phyloP scores from a whole-genome alignment of 1,140 invertebrate genomes.

The Hetaerina americana region DNA sequence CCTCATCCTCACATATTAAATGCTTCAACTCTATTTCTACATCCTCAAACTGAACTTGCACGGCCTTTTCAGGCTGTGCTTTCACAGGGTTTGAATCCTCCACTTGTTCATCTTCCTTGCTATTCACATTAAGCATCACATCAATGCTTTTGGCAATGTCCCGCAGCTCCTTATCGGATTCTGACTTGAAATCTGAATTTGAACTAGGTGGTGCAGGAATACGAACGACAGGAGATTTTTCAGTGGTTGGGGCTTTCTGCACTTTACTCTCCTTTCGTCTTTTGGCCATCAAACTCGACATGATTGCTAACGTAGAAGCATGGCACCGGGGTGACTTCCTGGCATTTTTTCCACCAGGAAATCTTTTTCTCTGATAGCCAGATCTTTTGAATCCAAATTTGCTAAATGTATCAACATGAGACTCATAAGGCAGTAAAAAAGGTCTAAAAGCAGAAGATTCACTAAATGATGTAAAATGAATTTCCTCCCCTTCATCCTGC shows the following conservation, averaged over 20 bases:
- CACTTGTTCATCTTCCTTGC: background rate
- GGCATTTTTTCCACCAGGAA: constrained; percentile 36
- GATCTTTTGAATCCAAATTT: background rate
- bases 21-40: background rate
- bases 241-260: background rate
- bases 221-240: constrained; percentile 26
- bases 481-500: constrained; percentile 53
- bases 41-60: background rate
- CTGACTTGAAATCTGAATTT: constrained; percentile 18
- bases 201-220: background rate
- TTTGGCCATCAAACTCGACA: constrained; percentile 48
- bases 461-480: constrained; percentile 25
- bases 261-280: constrained; percentile 26
- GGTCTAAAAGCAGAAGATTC: constrained; percentile 34
- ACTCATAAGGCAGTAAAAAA: constrained; percentile 62
- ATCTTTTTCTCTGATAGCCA: constrained; percentile 7
- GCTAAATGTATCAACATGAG: constrained; percentile 21
- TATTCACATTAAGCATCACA: constrained; percentile 22
- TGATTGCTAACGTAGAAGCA: constrained; percentile 66
- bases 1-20: background rate
- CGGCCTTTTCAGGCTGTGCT: background rate
- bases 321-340: constrained; percentile 74
- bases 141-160: constrained; percentile 28
- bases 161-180: constrained; percentile 25
- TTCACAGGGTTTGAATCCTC: background rate